Evolutionary conservation across 2,113 vertebrate genomes (phyloP).

Genomic region (Macaca mulatta): DNA sequence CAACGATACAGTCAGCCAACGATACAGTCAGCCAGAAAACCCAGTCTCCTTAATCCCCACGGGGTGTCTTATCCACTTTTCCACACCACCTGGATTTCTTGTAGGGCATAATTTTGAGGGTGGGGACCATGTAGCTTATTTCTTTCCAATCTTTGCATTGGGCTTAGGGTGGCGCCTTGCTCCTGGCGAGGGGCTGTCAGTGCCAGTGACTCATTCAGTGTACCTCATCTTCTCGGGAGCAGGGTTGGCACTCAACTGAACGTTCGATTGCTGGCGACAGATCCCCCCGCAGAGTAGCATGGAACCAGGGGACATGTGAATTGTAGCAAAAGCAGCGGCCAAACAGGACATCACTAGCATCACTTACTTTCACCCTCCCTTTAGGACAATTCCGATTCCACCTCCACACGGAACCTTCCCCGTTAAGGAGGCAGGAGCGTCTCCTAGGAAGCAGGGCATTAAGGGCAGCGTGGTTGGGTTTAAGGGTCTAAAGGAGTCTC

Average conservation of each 20-base stretch:
- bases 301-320: neutral
- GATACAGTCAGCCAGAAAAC: neutral
- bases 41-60: neutral
- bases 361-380: neutral
- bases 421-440: neutral
- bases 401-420: neutral
- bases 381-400: neutral
- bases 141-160: neutral
- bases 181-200: neutral
- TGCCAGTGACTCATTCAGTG: neutral
- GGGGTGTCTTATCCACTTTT: neutral
- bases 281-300: neutral
- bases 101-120: neutral
- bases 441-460: constrained; percentile 5
- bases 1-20: neutral
- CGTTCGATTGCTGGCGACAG: neutral
- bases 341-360: neutral
- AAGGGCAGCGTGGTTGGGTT: neutral
- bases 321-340: neutral
- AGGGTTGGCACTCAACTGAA: neutral
- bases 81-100: neutral
- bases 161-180: neutral
- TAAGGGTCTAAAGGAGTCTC: neutral
- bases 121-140: neutral
- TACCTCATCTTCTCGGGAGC: neutral